These are phyloP conservation scores for Endomychus coccineus DNA, from an alignment of 2,888 invertebrate species.

Conservation along the genomic window DNA sequence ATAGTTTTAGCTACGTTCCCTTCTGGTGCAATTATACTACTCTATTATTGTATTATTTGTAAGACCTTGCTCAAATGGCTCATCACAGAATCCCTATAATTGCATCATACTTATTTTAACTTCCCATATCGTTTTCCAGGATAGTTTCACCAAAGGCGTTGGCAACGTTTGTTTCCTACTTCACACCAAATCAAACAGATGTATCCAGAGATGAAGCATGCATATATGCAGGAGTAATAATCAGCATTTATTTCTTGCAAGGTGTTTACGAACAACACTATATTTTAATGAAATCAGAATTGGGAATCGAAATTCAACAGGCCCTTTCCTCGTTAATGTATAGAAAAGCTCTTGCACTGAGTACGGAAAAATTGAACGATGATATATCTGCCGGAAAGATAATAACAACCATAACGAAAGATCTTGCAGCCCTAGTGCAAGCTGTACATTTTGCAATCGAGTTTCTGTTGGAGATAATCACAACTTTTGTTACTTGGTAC, in stretches of 20 bases:
- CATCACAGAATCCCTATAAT: too few species aligned
- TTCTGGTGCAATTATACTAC: too few species aligned
- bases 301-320: slow-evolving; percentile 74
- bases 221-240: slow-evolving; percentile 63
- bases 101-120: too few species aligned
- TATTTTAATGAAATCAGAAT: slow-evolving; percentile 45
- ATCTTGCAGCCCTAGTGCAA: slow-evolving; percentile 83
- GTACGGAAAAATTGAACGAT: slow-evolving; percentile 55
- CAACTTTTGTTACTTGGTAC: slow-evolving; percentile 71
- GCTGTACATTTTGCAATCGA: slow-evolving; percentile 82
- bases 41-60: too few species aligned
- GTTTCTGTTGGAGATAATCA: slow-evolving; percentile 82
- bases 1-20: too few species aligned
- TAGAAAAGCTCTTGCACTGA: slow-evolving; percentile 50
- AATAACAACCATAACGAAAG: slow-evolving; percentile 87
- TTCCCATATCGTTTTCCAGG: too few species aligned
- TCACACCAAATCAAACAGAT: slow-evolving; percentile 23
- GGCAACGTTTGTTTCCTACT: slow-evolving; percentile 30
- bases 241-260: slow-evolving; percentile 47
- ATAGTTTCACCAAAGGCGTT: slow-evolving; percentile 27
- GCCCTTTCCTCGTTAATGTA: slow-evolving; percentile 74
- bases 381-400: slow-evolving; percentile 63
- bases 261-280: slow-evolving; percentile 11
- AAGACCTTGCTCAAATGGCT: too few species aligned
- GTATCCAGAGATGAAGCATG: slow-evolving; percentile 48